These are phyloP conservation scores for Lanistes nyassanus DNA, from an alignment of 1,140 invertebrate genomes.

Conservation along the genomic window DNA sequence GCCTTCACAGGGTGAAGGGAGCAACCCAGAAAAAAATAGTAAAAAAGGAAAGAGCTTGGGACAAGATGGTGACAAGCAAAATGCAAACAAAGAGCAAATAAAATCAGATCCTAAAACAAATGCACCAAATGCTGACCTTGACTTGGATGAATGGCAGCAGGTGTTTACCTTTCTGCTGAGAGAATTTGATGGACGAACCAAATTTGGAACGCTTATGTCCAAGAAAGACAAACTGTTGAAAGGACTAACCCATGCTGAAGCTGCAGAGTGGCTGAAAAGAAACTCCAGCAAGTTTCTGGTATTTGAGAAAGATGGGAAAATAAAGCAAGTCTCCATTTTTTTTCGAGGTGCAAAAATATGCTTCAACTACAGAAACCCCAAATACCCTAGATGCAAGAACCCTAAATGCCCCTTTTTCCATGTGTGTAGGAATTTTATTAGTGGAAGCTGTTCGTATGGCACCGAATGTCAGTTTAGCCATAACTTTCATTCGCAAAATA, in stretches of 20 bases:
- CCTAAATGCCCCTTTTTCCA: slow-evolving; percentile 1
- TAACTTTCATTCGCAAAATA: slow-evolving; percentile 4
- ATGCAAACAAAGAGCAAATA: not conserved
- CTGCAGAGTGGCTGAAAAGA: slow-evolving; percentile 13
- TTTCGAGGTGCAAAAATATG: not conserved
- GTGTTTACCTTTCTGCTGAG: slow-evolving; percentile 13
- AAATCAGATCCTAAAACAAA: not conserved
- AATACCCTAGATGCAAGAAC: not conserved
- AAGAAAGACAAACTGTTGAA: slow-evolving; percentile 5
- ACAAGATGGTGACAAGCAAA: not conserved
- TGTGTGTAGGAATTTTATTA: slow-evolving; percentile 7
- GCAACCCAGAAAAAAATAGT: not conserved
- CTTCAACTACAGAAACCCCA: slow-evolving; percentile 9
- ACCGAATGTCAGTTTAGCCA: slow-evolving; percentile 2
- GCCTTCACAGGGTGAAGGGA: not conserved
- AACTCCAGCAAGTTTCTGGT: not conserved
- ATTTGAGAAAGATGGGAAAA: slow-evolving; percentile 6
- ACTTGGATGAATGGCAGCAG: slow-evolving; percentile 9
- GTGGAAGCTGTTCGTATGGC: not conserved
- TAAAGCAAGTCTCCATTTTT: slow-evolving; percentile 4
- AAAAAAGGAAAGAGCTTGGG: not conserved
- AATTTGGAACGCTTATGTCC: slow-evolving; percentile 14
- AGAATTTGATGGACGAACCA: slow-evolving; percentile 9
- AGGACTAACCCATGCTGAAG: slow-evolving; percentile 2
- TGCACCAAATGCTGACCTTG: not conserved